Evolutionary conservation across 2,113 vertebrate genomes (phyloP).

Genomic region (Centrocercus urophasianus): DNA sequence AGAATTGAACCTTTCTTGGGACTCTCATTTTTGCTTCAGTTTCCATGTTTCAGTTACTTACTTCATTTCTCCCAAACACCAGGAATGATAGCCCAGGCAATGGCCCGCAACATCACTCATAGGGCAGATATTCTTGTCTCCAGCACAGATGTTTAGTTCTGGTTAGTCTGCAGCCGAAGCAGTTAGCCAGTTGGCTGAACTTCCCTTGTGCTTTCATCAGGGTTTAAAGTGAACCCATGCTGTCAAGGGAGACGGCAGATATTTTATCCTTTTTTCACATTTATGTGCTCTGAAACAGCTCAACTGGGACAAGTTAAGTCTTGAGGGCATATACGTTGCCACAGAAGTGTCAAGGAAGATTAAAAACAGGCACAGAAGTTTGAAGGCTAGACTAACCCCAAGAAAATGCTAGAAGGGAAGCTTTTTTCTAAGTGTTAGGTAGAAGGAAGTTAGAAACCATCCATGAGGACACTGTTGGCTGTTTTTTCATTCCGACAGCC

Average conservation of each 20-base stretch:
- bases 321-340: neutral
- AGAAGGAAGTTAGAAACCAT: neutral
- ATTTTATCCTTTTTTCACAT: slow-evolving; percentile 37
- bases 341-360: slow-evolving; percentile 48
- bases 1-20: slow-evolving; percentile 16
- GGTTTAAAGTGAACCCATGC: neutral
- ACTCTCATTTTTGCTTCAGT: slow-evolving; percentile 1
- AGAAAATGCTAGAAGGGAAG: neutral
- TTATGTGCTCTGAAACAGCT: neutral
- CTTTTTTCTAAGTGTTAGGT: neutral
- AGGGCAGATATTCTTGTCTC: neutral
- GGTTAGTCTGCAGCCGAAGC: neutral
- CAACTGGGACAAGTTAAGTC: slow-evolving; percentile 40
- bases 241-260: neutral
- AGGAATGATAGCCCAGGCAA: neutral
- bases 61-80: slow-evolving; percentile 4
- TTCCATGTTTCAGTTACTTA: slow-evolving; percentile 19
- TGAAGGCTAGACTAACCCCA: neutral
- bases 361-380: slow-evolving; percentile 40
- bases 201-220: slow-evolving; percentile 7
- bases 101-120: neutral
- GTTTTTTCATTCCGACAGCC: neutral
- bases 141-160: neutral
- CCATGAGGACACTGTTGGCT: neutral
- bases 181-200: slow-evolving; percentile 13